A percentile compares a stretch with the other conserved stretches of the same genome.
Evolutionary conservation across 2,888 invertebrate genomes (phyloP).

Genomic region (Callinectes sapidus): DNA sequence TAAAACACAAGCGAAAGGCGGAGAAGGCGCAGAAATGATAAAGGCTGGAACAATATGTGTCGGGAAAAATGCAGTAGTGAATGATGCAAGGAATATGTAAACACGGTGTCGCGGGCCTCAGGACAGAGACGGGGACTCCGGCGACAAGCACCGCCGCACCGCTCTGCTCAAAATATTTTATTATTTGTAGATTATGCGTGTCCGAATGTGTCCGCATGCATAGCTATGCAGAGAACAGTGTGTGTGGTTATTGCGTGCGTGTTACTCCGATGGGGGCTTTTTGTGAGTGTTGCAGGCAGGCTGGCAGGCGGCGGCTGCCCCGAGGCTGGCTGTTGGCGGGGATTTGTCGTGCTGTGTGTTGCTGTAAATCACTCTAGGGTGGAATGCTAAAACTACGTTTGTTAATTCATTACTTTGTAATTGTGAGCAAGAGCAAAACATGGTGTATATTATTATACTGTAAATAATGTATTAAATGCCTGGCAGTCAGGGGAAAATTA

Average conservation of each 20-base stretch:
- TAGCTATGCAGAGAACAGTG: constrained; percentile 38
- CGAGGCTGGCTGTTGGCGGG: not conserved
- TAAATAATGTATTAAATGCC: constrained; percentile 20
- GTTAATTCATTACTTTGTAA: constrained; percentile 30
- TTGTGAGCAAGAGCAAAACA: constrained; percentile 16
- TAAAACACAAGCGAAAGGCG: constrained; percentile 47
- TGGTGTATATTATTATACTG: not conserved
- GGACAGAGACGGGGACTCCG: constrained; percentile 54
- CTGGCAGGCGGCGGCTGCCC: not conserved
- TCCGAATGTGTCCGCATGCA: constrained; percentile 53
- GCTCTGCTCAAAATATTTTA: constrained; percentile 53
- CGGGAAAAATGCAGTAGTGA: constrained; percentile 39
- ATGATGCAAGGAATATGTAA: constrained; percentile 63
- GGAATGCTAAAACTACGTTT: constrained; percentile 12
- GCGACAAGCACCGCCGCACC: constrained; percentile 50
- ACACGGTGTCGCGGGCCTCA: constrained; percentile 56
- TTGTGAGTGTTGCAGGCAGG: not conserved
- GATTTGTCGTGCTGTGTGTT: constrained; percentile 4
- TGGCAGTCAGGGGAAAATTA: not conserved
- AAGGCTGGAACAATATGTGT: constrained; percentile 38
- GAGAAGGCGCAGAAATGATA: constrained; percentile 42
- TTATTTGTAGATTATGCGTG: constrained; percentile 59
- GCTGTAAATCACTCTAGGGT: constrained; percentile 34
- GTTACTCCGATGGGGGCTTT: constrained; percentile 31
- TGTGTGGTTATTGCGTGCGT: constrained; percentile 42